These are phyloP conservation scores for Amphibalanus amphitrite DNA, from an alignment of 1,140 invertebrate genomes.

Conservation along the genomic window DNA sequence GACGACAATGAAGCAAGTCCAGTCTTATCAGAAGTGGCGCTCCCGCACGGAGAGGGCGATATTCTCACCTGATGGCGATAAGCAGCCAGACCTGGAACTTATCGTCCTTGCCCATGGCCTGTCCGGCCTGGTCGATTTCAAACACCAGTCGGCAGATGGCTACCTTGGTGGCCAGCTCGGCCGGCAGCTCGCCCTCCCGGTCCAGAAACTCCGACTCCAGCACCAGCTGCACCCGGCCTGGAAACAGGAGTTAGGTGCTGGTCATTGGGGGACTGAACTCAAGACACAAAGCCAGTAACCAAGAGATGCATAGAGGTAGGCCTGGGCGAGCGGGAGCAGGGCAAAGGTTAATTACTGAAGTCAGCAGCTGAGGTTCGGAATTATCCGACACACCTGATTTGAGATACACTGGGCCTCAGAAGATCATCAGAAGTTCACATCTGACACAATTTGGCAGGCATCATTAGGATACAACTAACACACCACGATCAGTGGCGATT, in stretches of 20 bases:
- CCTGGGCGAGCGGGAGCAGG: not conserved
- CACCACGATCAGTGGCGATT: no score
- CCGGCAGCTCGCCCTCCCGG: conserved; percentile 22
- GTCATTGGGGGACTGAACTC: conserved; percentile 1
- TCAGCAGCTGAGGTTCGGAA: no score
- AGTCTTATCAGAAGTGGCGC: no score
- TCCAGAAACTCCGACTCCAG: conserved; percentile 41
- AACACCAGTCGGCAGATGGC: conserved; percentile 29
- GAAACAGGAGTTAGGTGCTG: not conserved
- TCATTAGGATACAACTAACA: no score
- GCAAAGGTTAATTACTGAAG: no score
- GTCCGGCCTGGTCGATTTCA: conserved; percentile 62
- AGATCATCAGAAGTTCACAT: no score
- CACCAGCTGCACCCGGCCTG: conserved; percentile 67
- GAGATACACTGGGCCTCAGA: no score
- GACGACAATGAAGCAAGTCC: no score
- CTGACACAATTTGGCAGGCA: no score
- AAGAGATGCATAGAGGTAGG: conserved; percentile 11
- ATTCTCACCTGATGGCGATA: conserved; percentile 60
- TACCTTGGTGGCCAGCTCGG: conserved; percentile 12
- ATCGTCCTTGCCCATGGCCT: conserved; percentile 87
- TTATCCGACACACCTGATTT: no score
- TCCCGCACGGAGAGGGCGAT: no score
- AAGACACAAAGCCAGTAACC: not conserved
- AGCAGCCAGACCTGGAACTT: conserved; percentile 96